Evolutionary conservation across 2,797 vertebrate species (phyloP).

Genomic region (Hapalemur alaotrensis): DNA sequence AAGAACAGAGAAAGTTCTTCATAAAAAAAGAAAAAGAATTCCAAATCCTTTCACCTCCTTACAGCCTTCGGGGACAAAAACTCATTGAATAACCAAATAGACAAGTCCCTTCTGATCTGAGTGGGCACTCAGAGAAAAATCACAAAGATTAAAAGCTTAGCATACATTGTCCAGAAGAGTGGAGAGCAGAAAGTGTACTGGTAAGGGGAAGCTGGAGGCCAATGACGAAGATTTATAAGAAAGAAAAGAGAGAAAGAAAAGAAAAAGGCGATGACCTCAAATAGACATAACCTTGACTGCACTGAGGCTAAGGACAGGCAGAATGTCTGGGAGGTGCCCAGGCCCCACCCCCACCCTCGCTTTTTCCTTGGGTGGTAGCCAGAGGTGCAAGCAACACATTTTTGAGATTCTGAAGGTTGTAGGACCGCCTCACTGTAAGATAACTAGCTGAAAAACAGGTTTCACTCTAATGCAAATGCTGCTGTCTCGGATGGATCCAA

Average conservation of each 20-base stretch:
- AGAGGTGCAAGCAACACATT: background rate
- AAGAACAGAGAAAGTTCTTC: constrained; percentile 54
- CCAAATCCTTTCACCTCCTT: constrained; percentile 34
- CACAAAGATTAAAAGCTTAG: constrained; percentile 24
- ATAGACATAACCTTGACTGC: background rate
- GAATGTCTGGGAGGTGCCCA: background rate
- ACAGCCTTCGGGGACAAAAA: background rate
- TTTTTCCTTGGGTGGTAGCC: background rate
- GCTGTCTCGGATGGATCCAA: background rate
- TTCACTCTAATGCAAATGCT: background rate
- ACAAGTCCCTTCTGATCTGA: constrained; percentile 16
- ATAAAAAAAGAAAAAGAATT: background rate
- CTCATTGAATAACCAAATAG: constrained; percentile 19
- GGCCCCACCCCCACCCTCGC: rapidly evolving
- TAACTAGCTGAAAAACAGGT: background rate
- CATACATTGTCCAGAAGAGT: background rate
- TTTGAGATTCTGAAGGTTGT: background rate
- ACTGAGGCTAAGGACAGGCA: background rate
- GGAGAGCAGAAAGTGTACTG: background rate
- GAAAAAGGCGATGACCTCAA: background rate
- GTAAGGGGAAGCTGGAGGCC: background rate
- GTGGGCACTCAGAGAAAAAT: background rate
- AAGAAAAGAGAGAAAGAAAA: background rate
- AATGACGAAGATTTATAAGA: background rate
- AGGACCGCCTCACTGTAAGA: background rate